Evolutionary conservation across 2,797 vertebrate species (phyloP), one percentile per base, ranked within the genome.

Genomic region (Urosaurus nigricauda): DNA sequence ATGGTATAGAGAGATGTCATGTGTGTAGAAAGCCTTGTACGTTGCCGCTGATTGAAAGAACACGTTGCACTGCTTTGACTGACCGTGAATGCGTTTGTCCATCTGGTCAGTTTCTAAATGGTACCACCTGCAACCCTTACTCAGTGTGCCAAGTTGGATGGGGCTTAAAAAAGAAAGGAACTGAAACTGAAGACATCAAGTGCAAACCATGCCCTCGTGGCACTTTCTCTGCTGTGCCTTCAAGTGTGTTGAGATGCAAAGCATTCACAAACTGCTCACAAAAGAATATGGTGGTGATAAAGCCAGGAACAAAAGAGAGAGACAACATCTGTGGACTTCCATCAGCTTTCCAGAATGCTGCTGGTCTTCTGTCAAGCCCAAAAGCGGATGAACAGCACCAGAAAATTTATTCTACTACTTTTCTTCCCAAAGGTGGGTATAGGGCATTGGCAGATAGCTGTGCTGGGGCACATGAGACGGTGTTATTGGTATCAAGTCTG

Each of bases 61-160:
- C 91, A 14, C 95, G 96, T 89, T 99, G 99, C 95, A 96, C 96
- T 65, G 95, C 97, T 97, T 98, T 97, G 94, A 97, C 96, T 86
- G 98, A 99, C 96, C 97, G 98, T 0, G 95, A 97, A 95, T 99
- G 99, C 95, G 92, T 95, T 88, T 99, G 99, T 92, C 98, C 97
- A 8, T 93, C 97, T 53, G 97, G 97, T 87, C 97, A 92, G 63
- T 99, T 98, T 93, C 94, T 96, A 87, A 94, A 87, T 0, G 97
- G 97, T 19, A 95, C 92, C 40, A 95, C 96, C 93, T 99, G 99
- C 29, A 92, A 95, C 91, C 97, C 95, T 83, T 96, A 98, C 91
- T 97, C 97, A 0, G 93, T 97, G 92, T 99, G 99, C 93, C 98
- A 97, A 0, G 95, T 97, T 2, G 99, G 99, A 75, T 98, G 96